Evolutionary conservation across 2,797 vertebrate genomes (phyloP).

Genomic region (Sebastes nivosus): DNA sequence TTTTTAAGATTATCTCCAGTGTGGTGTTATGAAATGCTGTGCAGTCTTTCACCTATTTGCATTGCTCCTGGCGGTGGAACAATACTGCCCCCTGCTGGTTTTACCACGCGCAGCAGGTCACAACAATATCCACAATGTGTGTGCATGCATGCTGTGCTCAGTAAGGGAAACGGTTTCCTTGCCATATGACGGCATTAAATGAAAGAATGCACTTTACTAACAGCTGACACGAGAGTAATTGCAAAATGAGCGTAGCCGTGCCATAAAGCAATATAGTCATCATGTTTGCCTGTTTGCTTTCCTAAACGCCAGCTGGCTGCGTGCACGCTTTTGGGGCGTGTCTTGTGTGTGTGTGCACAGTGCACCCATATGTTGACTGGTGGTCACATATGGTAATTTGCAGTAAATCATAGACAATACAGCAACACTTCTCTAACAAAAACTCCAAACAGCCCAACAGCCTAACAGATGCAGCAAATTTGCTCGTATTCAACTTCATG

Average conservation of each 20-base stretch:
- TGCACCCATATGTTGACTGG: constrained; percentile 30
- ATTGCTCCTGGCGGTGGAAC: not conserved
- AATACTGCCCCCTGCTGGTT: constrained; percentile 70
- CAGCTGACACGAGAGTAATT: constrained; percentile 39
- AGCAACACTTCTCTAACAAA: not conserved
- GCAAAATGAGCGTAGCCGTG: constrained; percentile 4
- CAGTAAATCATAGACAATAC: constrained; percentile 18
- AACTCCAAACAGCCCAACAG: not conserved
- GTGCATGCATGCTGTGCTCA: not conserved
- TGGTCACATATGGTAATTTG: constrained; percentile 23
- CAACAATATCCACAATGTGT: not conserved
- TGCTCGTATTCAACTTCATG: constrained; percentile 7
- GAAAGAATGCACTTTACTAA: constrained; percentile 18
- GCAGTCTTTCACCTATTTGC: constrained; percentile 27
- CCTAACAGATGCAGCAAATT: not conserved
- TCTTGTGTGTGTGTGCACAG: constrained; percentile 4
- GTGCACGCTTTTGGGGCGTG: constrained; percentile 5
- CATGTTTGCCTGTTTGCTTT: constrained; percentile 31
- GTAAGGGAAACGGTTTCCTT: not conserved
- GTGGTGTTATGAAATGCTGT: constrained; percentile 57
- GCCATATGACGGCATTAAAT: constrained; percentile 22
- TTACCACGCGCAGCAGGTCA: not conserved
- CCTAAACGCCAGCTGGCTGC: constrained; percentile 43
- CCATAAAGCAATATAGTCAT: constrained; percentile 38
- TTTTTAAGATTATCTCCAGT: constrained; percentile 64